Conservation (phyloP, 2,113 vertebrate species). For the Numenius arquata region DNA sequence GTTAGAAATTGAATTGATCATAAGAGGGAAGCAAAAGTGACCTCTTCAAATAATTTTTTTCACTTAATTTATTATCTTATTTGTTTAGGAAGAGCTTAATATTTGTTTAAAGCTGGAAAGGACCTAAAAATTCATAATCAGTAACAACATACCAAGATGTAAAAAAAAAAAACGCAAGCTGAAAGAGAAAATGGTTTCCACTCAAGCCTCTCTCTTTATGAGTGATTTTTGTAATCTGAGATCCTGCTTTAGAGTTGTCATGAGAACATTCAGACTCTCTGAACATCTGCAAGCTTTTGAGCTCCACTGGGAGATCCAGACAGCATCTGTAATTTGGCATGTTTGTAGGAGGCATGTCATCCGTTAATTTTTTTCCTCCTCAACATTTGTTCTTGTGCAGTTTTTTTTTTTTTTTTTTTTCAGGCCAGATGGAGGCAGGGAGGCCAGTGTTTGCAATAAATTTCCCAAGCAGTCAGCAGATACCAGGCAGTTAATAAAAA, state of each 20-base stretch:
- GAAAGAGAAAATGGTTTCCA: slow-evolving; percentile 51
- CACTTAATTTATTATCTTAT: background rate
- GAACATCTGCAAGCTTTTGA: slow-evolving; percentile 43
- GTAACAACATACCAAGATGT: background rate
- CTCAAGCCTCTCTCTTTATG: background rate
- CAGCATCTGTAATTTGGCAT: slow-evolving; percentile 20
- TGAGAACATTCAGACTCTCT: slow-evolving; percentile 20
- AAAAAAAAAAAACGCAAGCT: background rate
- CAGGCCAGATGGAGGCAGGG: background rate
- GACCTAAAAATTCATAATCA: background rate
- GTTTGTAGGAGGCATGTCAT: slow-evolving; percentile 24
- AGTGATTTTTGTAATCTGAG: slow-evolving; percentile 52
- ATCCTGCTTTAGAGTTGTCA: slow-evolving; percentile 8
- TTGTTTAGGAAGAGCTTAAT: background rate
- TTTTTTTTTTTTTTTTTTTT: background rate
- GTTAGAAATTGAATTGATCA: background rate
- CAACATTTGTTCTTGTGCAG: background rate
- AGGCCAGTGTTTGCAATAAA: background rate
- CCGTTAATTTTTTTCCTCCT: background rate
- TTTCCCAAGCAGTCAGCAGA: background rate
- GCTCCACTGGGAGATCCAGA: background rate
- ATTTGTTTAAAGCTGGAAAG: background rate
- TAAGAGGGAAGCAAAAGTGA: background rate
- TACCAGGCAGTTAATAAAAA: slow-evolving; percentile 26
- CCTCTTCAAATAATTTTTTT: background rate